Conservation (phyloP, 2,113 vertebrate genomes). For the Ammospiza nelsoni region DNA sequence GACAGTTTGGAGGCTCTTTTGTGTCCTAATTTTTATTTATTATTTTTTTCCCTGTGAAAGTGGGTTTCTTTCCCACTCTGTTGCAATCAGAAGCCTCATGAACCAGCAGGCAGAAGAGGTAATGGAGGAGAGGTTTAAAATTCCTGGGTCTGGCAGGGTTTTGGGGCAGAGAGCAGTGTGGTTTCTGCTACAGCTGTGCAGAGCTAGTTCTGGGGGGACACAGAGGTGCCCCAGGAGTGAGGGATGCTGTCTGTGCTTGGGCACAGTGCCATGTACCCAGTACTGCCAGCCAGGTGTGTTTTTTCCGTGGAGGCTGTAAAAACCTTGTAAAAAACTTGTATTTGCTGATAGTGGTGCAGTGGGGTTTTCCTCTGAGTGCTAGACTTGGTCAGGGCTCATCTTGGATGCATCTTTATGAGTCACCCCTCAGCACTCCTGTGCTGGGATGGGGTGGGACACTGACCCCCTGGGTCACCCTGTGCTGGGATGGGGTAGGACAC, state of each 20-base stretch:
- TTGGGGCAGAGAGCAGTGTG: not conserved
- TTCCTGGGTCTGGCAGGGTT: not conserved
- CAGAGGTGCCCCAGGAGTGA: not conserved
- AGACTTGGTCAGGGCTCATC: not conserved
- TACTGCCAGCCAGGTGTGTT: not conserved
- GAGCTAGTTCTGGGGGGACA: not conserved
- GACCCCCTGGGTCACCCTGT: not conserved
- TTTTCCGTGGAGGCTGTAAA: not conserved
- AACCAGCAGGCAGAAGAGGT: not conserved
- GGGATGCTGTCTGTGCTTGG: not conserved
- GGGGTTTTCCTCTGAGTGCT: not conserved
- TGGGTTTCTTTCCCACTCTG: not conserved
- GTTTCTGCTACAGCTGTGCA: not conserved
- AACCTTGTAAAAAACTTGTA: not conserved
- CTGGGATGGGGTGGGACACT: not conserved
- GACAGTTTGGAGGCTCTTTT: not conserved
- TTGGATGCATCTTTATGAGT: not conserved
- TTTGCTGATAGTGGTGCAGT: accelerated
- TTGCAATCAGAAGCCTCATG: not conserved
- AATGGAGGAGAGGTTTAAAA: not conserved
- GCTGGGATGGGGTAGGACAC: not conserved
- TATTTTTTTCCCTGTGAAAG: not conserved
- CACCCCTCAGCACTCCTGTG: not conserved
- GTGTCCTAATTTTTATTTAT: not conserved
- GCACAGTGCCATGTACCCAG: accelerated